Evolutionary conservation across 2,113 vertebrate genomes (phyloP).

Genomic region (Oreotrochilus melanogaster): DNA sequence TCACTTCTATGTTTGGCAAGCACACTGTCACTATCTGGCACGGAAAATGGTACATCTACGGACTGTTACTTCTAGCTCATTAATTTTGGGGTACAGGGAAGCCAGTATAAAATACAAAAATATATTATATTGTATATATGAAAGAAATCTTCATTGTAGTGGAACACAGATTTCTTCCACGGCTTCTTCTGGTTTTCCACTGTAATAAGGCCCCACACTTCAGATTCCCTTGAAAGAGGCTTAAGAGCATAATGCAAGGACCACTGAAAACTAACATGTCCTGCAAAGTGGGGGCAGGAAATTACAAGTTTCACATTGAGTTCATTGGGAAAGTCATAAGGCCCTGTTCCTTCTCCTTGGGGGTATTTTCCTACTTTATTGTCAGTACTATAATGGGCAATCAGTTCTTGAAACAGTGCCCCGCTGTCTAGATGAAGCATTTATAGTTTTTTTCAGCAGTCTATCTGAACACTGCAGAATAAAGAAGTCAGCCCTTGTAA

Average conservation of each 20-base stretch:
- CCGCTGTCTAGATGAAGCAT: constrained; percentile 68
- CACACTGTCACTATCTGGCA: neutral
- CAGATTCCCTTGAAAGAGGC: constrained; percentile 30
- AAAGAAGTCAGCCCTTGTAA: constrained; percentile 9
- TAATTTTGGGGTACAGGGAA: neutral
- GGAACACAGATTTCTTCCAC: neutral
- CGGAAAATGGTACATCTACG: neutral
- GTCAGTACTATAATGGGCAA: constrained; percentile 65
- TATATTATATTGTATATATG: neutral
- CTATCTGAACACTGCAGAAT: constrained; percentile 49
- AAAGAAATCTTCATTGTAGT: neutral
- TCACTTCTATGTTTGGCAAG: neutral
- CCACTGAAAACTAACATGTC: neutral
- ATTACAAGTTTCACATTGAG: constrained; percentile 53
- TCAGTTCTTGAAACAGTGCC: constrained; percentile 71
- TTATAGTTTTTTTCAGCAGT: constrained; percentile 63
- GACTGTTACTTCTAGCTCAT: neutral
- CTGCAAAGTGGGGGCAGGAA: constrained; percentile 34
- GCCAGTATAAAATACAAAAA: neutral
- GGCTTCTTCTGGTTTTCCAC: constrained; percentile 2
- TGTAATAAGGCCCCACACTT: neutral
- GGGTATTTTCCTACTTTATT: constrained; percentile 65
- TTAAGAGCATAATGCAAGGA: neutral
- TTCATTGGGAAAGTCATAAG: constrained; percentile 56
- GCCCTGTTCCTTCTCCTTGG: constrained; percentile 38